phyloP scores from a whole-genome alignment of 2,113 vertebrate genomes.

The Eurystomus gularis region DNA sequence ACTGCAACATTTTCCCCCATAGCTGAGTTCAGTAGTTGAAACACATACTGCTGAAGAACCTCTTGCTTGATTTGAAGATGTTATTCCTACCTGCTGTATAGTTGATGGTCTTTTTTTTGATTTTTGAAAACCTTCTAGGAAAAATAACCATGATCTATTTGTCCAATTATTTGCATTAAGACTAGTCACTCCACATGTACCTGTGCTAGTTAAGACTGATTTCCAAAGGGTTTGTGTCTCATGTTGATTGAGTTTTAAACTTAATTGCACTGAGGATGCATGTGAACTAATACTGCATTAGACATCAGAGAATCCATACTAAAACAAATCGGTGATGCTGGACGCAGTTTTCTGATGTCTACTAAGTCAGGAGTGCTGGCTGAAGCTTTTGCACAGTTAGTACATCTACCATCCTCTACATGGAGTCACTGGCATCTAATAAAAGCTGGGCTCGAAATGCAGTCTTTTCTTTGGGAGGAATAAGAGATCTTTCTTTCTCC shows the following conservation, averaged over 20 bases:
- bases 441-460: neutral
- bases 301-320: neutral
- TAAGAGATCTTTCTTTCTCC: neutral
- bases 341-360: neutral
- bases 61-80: neutral
- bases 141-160: neutral
- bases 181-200: neutral
- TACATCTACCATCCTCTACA: neutral
- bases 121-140: neutral
- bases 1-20: neutral
- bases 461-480: neutral
- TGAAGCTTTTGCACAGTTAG: neutral
- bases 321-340: neutral
- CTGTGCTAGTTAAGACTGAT: neutral
- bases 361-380: neutral
- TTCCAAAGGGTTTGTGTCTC: neutral
- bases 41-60: neutral
- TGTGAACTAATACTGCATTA: neutral
- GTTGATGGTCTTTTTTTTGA: fast-evolving
- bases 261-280: neutral
- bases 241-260: neutral
- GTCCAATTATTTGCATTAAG: neutral
- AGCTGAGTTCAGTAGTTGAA: neutral
- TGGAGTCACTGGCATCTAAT: neutral
- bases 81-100: neutral